These are phyloP conservation scores for Ptychobarbus kaznakovi DNA, from an alignment of 2,797 vertebrate genomes.

Conservation along the genomic window DNA sequence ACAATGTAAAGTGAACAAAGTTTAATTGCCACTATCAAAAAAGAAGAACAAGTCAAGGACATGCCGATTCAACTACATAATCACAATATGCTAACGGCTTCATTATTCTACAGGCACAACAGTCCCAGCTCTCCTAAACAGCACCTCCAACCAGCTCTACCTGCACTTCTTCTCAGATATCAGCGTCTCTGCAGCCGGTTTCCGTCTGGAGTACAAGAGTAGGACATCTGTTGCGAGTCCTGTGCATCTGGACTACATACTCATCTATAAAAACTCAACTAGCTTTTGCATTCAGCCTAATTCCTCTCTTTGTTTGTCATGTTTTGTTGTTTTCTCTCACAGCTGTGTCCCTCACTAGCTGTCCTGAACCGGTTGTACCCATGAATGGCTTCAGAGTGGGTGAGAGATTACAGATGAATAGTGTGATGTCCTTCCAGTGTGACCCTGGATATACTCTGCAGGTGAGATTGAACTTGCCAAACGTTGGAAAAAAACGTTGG, in stretches of 20 bases:
- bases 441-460: slow-evolving; percentile 96
- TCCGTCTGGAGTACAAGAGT: slow-evolving; percentile 99
- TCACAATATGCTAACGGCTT: neutral
- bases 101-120: slow-evolving; percentile 84
- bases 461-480: slow-evolving; percentile 70
- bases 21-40: neutral
- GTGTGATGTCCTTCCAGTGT: slow-evolving; percentile 96
- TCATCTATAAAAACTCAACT: neutral
- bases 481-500: neutral
- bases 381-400: slow-evolving; percentile 92
- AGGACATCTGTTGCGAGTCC: slow-evolving; percentile 68
- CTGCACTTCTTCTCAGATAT: slow-evolving; percentile 99
- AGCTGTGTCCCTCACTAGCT: slow-evolving; percentile 93
- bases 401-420: slow-evolving; percentile 94
- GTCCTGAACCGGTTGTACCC: slow-evolving; percentile 90
- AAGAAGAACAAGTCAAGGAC: neutral
- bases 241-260: neutral
- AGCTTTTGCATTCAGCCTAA: slow-evolving; percentile 20
- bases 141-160: slow-evolving; percentile 98
- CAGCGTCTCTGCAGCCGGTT: slow-evolving; percentile 97
- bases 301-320: slow-evolving; percentile 13
- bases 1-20: neutral
- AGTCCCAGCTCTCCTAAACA: slow-evolving; percentile 95
- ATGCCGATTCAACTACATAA: neutral
- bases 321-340: slow-evolving; percentile 31